A percentile compares a stretch with the other conserved stretches of the same genome.
These are phyloP conservation scores for Mesodorylaimus sp. DNA, from an alignment of 2,888 invertebrate genomes.

Conservation along the genomic window DNA sequence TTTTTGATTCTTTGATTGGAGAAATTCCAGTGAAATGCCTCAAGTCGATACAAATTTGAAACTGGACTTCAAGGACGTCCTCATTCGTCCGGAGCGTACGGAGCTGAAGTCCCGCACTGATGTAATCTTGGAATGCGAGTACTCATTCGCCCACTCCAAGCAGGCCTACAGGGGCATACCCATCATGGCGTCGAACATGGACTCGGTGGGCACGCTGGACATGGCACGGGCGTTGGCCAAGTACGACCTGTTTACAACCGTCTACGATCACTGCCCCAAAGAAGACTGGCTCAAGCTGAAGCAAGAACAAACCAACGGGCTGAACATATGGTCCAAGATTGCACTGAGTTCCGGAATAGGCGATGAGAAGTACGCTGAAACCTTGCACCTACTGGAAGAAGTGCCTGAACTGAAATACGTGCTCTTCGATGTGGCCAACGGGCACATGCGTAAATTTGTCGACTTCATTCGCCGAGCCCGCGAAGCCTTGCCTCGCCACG, in stretches of 20 bases:
- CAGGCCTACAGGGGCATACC: conserved; percentile 48
- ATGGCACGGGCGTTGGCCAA: conserved; percentile 66
- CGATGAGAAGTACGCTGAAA: conserved; percentile 54
- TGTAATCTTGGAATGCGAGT: conserved; percentile 39
- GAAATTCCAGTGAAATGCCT: conserved; percentile 35
- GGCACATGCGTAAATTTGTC: conserved; percentile 79
- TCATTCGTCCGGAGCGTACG: conserved; percentile 69
- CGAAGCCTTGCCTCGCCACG: conserved; percentile 46
- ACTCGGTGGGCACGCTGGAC: conserved; percentile 84
- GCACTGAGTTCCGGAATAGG: conserved; percentile 76
- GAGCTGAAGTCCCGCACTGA: conserved; percentile 65
- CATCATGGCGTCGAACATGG: conserved; percentile 85
- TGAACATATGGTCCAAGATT: conserved; percentile 12
- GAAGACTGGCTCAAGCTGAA: conserved; percentile 63
- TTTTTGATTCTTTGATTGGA: no score
- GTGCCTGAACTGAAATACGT: conserved; percentile 57
- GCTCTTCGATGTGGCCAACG: conserved; percentile 81
- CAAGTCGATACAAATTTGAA: conserved; percentile 69
- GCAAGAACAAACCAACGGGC: no score
- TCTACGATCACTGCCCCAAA: conserved; percentile 69
- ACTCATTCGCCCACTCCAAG: conserved; percentile 34
- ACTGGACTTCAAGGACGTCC: conserved; percentile 79
- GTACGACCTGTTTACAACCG: conserved; percentile 68
- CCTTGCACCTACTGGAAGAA: conserved; percentile 45
- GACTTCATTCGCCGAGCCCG: conserved; percentile 64